phyloP scores from a whole-genome alignment of 2,888 invertebrate species.

The Ctenicera cuprea region DNA sequence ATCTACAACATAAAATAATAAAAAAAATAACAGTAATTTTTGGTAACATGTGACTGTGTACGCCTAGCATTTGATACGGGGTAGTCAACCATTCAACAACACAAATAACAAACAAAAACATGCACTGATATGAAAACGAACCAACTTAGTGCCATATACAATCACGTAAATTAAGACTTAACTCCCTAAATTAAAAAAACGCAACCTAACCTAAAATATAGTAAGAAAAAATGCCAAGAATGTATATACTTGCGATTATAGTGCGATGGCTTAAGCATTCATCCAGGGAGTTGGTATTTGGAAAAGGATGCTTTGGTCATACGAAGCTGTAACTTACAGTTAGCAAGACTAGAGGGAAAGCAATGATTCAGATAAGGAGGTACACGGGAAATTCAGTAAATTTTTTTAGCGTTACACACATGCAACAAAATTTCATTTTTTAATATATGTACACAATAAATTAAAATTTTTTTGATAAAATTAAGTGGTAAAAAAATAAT shows the following conservation, averaged over 20 bases:
- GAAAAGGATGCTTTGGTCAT: conserved; percentile 49
- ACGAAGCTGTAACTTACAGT: conserved; percentile 47
- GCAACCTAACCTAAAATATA: conserved; percentile 46
- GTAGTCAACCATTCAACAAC: conserved; percentile 62
- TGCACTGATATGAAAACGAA: conserved; percentile 52
- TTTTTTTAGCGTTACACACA: conserved; percentile 49
- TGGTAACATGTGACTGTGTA: conserved; percentile 59
- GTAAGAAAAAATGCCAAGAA: conserved; percentile 56
- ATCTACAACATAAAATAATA: conserved; percentile 59
- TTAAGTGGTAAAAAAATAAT: conserved; percentile 34
- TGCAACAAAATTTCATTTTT: conserved; percentile 34
- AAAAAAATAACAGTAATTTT: conserved; percentile 62
- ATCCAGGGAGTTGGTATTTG: conserved; percentile 40
- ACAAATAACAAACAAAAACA: conserved; percentile 67
- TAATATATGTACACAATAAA: conserved; percentile 4
- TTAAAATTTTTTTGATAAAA: conserved; percentile 13
- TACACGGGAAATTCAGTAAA: conserved; percentile 5
- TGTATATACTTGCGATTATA: conserved; percentile 67
- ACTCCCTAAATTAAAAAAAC: conserved; percentile 39
- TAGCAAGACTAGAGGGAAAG: conserved; percentile 49
- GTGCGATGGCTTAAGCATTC: conserved; percentile 62
- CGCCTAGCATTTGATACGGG: conserved; percentile 57
- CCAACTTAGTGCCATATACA: conserved; percentile 47
- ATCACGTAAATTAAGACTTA: conserved; percentile 20
- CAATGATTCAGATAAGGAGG: conserved; percentile 26